Evolutionary conservation across 2,797 vertebrate genomes (phyloP), one percentile per base, ranked within the genome.

Genomic region (Semotilus atromaculatus): DNA sequence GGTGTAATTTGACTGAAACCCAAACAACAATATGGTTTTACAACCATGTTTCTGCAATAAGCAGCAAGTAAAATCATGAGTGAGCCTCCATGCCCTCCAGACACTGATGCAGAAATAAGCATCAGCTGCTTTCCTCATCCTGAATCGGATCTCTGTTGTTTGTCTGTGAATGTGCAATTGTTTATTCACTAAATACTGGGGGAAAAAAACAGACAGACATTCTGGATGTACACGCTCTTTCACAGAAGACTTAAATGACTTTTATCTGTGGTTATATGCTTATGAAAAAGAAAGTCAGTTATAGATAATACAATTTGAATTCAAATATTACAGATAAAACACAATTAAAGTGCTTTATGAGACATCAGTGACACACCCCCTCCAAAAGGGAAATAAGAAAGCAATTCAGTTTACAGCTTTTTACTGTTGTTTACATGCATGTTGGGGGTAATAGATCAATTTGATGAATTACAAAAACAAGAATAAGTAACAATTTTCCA

Each of bases 81-180:
- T 71, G 34, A 88, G 64, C 29, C 72, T 53, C 23, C 31, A 55
- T 84, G 88, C 87, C 89, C 90, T 85, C 45, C 74, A 85, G 90
- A 91, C 67, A 81, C 85, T 74, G 81, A 29, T 48, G 72, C 53
- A 68, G 29, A 87, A 68, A 26, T 90, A 90, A 84, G 83, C 85
- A 85, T 92, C 91, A 90, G 90, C 91, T 93, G 90, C 84, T 90
- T 88, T 76, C 58, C 40, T 19, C 40, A 38, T 11, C 55, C 86
- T 89, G 88, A 90, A 90, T 85, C 58, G 40, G 78, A 73, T 66
- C 82, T 84, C 88, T 88, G 82, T 90, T 77, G 88, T 80, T 71
- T 83, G 53, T 43, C 81, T 72, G 26, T 85, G 81, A 89, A 85
- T 88, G 85, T 48, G 82, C 26, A 76, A 87, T 48, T 83, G 82